phyloP scores from a whole-genome alignment of 37 sponge, comb jelly and placozoan genomes.

The Aphrocallistes beatrix region DNA sequence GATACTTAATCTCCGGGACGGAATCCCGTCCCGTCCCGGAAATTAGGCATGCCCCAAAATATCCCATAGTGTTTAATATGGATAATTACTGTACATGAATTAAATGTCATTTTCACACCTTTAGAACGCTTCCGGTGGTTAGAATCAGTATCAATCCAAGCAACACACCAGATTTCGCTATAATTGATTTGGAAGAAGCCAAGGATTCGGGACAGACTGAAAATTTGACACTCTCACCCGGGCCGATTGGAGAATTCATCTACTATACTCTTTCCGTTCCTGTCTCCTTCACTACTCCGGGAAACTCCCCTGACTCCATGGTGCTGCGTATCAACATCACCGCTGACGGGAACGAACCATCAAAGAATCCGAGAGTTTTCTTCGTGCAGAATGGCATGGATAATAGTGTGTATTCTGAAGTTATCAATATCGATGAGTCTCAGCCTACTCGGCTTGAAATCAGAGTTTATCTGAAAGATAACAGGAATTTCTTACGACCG shows the following conservation, averaged over 20 bases:
- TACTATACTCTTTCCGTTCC: neutral
- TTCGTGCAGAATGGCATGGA: neutral
- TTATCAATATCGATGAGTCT: neutral
- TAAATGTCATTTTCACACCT: too few relatives aligned
- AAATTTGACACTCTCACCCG: neutral
- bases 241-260: neutral
- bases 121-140: neutral
- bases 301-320: neutral
- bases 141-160: neutral
- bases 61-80: too few relatives aligned
- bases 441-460: neutral
- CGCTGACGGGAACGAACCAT: neutral
- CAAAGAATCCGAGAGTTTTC: neutral
- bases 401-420: neutral
- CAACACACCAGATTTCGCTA: neutral
- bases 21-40: too few relatives aligned
- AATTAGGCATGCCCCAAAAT: too few relatives aligned
- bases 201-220: neutral
- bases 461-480: neutral
- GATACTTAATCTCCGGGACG: too few relatives aligned
- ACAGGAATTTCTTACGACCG: slow-evolving; percentile 6
- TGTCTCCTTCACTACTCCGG: neutral
- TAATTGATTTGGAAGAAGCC: neutral
- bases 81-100: too few relatives aligned
- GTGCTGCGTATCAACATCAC: neutral